Evolutionary conservation across 2,888 invertebrate genomes (phyloP).

Genomic region (Spodoptera exigua): DNA sequence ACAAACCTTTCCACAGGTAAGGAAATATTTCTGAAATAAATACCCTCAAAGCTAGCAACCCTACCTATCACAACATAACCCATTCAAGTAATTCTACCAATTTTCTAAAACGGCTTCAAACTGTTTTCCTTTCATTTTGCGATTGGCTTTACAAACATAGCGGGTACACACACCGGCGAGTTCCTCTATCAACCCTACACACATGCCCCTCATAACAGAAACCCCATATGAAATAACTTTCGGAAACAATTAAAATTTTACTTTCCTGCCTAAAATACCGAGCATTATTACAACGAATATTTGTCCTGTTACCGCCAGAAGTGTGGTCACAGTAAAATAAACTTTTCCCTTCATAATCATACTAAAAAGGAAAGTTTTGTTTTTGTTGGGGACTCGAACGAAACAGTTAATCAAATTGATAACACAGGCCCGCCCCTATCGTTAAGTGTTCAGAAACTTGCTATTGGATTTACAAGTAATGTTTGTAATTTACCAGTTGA

Average conservation of each 20-base stretch:
- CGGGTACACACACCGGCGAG: conserved; percentile 14
- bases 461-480: background rate
- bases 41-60: background rate
- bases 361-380: conserved; percentile 36
- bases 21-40: background rate
- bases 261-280: conserved; percentile 45
- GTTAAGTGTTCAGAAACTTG: conserved; percentile 4
- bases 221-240: conserved; percentile 57
- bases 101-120: conserved; percentile 20
- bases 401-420: conserved; percentile 35
- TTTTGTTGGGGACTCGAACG: conserved; percentile 15
- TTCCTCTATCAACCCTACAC: conserved; percentile 17
- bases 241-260: conserved; percentile 57
- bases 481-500: background rate
- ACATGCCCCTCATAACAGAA: conserved; percentile 30
- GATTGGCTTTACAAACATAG: conserved; percentile 37
- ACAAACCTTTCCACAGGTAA: background rate
- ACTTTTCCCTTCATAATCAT: conserved; percentile 58
- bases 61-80: conserved; percentile 25
- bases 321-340: conserved; percentile 66
- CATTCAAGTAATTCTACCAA: conserved; percentile 23
- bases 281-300: conserved; percentile 50
- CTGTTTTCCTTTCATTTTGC: conserved; percentile 41
- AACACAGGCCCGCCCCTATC: conserved; percentile 2
- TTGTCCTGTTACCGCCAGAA: conserved; percentile 52